Evolutionary conservation across 1,140 invertebrate species (phyloP), one percentile per base, ranked within the genome.

Genomic region (Trichoplusia ni): DNA sequence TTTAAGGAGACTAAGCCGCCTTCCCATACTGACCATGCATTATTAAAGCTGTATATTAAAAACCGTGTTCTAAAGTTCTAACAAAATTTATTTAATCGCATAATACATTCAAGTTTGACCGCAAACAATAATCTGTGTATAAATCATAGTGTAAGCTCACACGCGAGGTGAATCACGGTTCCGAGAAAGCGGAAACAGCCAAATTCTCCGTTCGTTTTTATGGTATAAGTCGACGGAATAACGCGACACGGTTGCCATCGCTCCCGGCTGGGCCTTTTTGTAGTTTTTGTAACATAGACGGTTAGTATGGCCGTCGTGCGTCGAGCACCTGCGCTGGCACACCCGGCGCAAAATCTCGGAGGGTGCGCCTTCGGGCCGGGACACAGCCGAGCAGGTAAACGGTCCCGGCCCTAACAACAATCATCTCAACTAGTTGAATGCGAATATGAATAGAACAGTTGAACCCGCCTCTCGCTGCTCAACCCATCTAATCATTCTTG

Each of bases 121-220:
- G 70, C 75, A 74, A 71, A 75, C 74, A 74, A 81, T 75, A 83
- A 84, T 76, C 75, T 77, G 29, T 53, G 69, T 75, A 71, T 83
- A 86, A 84, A 81, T 86, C 79, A 86, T 82, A 84, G 82, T 79
- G 65, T 60, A 69, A 33, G 47, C 67, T 71, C 69, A 67, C 77
- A 81, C 77, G 78, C 74, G 71, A 80, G 67, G 71, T 86, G 82
- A 84, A 75, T 86, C 82, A 85, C 75, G 67, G 71, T 83, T 83
- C 82, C 74, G 68, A 75, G 81, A 82, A 83, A 83, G 76, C 84
- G 84, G 84, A 87, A 85, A 87, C 78, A 77, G 78, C 77, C 73
- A 71, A 77, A 84, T 79, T 81, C 82, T 75, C 76, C 79, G 77
- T 81, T 76, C 69, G 69, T 86, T 86, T 82, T 86, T 82, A 73